A percentile compares a stretch with the other conserved stretches of the same genome.
Conservation (phyloP, 2,888 invertebrate genomes). For the Scaptomyza polygonia region DNA sequence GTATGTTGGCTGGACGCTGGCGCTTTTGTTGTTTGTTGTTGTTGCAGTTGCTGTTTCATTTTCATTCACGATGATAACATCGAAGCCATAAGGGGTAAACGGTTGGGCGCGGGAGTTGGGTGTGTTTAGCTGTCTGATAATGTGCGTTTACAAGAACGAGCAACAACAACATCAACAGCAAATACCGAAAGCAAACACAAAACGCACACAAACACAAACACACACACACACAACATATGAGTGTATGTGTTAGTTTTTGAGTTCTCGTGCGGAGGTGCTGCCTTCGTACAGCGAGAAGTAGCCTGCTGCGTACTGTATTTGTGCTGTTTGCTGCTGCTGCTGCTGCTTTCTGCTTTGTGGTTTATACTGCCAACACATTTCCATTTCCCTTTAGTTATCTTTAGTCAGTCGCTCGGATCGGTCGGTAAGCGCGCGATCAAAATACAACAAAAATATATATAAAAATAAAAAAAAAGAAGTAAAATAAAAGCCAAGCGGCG, state of each 20-base stretch:
- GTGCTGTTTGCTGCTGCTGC: slow-evolving; percentile 44
- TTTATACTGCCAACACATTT: slow-evolving; percentile 80
- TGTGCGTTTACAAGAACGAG: slow-evolving; percentile 57
- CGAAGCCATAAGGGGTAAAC: background rate
- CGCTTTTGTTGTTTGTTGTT: background rate
- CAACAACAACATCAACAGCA: slow-evolving; percentile 40
- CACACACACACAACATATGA: slow-evolving; percentile 30
- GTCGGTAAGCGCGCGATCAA: slow-evolving; percentile 64
- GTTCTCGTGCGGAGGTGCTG: slow-evolving; percentile 36
- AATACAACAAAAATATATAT: slow-evolving; percentile 23
- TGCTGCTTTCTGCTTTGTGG: slow-evolving; percentile 64
- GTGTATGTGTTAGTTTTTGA: slow-evolving; percentile 19
- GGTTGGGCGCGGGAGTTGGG: background rate
- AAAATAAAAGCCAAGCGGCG: slow-evolving; percentile 27
- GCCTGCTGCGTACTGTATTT: slow-evolving; percentile 49
- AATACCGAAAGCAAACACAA: slow-evolving; percentile 39
- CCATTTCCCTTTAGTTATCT: slow-evolving; percentile 83
- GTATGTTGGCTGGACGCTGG: slow-evolving; percentile 28
- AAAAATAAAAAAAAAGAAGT: background rate
- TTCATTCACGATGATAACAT: slow-evolving; percentile 61
- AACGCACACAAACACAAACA: slow-evolving; percentile 44
- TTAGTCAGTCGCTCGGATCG: slow-evolving; percentile 82
- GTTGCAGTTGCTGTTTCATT: slow-evolving; percentile 41
- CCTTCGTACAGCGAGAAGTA: slow-evolving; percentile 31
- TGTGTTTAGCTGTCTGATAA: slow-evolving; percentile 46